Evolutionary conservation across 2,113 vertebrate genomes (phyloP), one percentile per base, ranked within the genome.

Genomic region (Zosterops lateralis): DNA sequence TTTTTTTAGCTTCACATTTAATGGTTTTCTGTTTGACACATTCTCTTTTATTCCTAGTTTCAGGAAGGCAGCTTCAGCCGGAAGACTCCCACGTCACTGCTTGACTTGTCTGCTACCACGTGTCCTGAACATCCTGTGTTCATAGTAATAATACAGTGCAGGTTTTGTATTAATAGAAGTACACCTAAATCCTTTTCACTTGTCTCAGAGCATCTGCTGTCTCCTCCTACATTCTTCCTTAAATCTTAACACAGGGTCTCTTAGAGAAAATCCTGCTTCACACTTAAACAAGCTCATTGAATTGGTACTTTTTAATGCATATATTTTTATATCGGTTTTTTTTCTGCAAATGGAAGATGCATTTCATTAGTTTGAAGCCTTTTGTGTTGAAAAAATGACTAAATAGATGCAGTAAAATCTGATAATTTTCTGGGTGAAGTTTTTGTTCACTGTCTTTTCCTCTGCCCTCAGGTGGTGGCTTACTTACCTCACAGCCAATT

Each of bases 201-300:
- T 91, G 73, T 81, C 89, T 89, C 9, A 6, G 58, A 92, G 84
- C 90, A 94, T 96, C 90, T 92, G 84, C 84, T 94, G 4, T 66
- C 29, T 94, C 82, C 79, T 96, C 93, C 92, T 54, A 92, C 87
- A 83, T 96, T 90, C 75, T 90, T 96, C 95, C 75, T 88, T 80
- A 83, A 91, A 76, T 66, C 78, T 91, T 80, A 83, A n/a, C 60
- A 34, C n/a, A 38, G 74, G 58, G 40, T 73, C 71, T 83, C 67
- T 68, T 51, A 34, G 53, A 94, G 89, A 84, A 92, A 82, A 75
- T 53, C 26, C 67, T 73, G 45, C 42, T 77, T 88, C 26, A 10
- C 47, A 42, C 45, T 67, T 68, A 61, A 96, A 82, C 3, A 1
- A 57, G 28, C 71, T 95, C 20, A n/a, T 80, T n/a, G 2, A 70